Base-by-base conservation (phyloP, 2,888 invertebrate genomes). In the Clusia tigrina region DNA sequence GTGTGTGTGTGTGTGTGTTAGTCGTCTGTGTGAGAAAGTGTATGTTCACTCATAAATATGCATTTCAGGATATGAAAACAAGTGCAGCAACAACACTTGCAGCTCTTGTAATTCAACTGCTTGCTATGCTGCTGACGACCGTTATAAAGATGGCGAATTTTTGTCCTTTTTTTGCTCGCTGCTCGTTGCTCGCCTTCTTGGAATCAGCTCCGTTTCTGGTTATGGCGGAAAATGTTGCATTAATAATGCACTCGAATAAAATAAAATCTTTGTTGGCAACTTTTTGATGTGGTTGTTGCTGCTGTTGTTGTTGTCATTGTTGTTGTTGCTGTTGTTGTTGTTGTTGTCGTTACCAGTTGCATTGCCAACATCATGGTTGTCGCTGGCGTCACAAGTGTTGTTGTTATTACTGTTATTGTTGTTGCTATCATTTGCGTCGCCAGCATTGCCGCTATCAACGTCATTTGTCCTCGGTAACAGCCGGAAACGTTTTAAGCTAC, bases 401-500 rank as follows among this genome's bases (percentile, higher is more conserved):
- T 62, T 62, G 63, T 42, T 53, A 20, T 57, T 65, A 56, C 51
- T 62, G 51, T 22, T 46, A 52, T 54, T 38, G 61, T 63, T 52
- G 60, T 56, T 58, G 64, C 18, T 37, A 20, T 18, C 54, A 57
- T 54, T 17, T 42, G 20, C 63, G 46, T 37, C 51, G 48, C 51
- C 42, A 62, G 17, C 57, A 25, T 57, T 57, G 38, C 38, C 42
- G 32, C 42, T 24, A 42, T 58, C 58, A 56, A 48, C 63, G 54
- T 46, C 60, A 60, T 60, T 63, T 56, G 55, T 42, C 42, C 42
- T 42, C 42, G n/a, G 38, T 56, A 63, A 26, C 60, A 59, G 20
- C 25, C 63, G 63, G 60, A 63, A 63, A 56, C 60, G 59, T 63
- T 63, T 63, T 59, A n/a, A n/a, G n/a, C n/a, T n/a, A n/a, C n/a